Evolutionary conservation across 2,888 invertebrate species (phyloP), one percentile per base, ranked within the genome.

Genomic region (Troglohyphantes excavatus): DNA sequence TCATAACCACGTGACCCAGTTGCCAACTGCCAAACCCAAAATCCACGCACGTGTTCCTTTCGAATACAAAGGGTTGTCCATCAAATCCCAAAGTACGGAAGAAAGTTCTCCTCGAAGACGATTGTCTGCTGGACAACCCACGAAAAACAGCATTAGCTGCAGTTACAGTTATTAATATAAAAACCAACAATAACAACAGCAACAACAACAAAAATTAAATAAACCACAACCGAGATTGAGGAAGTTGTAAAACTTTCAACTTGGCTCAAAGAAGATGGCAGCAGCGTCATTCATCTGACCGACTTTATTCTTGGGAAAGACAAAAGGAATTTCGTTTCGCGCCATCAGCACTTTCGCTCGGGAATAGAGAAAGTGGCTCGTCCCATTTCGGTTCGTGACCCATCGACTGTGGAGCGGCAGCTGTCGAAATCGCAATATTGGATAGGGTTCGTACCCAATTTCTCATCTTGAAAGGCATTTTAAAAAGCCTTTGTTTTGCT

Each of bases 221-320:
- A n/a, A n/a, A n/a, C 63, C 29, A 13, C 53, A 68, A 26, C 19
- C 5, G 17, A n/a, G 53, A 61, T 23, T 17, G 43, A 83, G 83
- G 83, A 83, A 83, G 83, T 73, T 46, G 65, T 63, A 46, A 78
- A 70, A 39, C 53, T 61, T 26, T 33, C 21, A 17, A 9, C 9
- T 63, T 39, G 39, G n/a, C n/a, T n/a, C n/a, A n/a, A n/a, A 9
- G 43, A 46, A 5, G 70, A 70, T 70, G 70, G 78, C 78, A 39
- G 78, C 61, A 78, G 78, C 63, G 53, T 87, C 86, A 68, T 78
- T 70, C 70, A n/a, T n/a, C 21, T 86, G 87, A 79, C 87, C 87
- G 79, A 79, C 73, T 87, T 87, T 81, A n/a, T n/a, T n/a, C 67
- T 26, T 26, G 23, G 13, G 17, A 72, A n/a, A 81, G 29, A 87